Percentiles rank a stretch among this genome's conserved stretches.
phyloP scores from a whole-genome alignment of 2,888 invertebrate species.

The Gandaritis pyraliata region DNA sequence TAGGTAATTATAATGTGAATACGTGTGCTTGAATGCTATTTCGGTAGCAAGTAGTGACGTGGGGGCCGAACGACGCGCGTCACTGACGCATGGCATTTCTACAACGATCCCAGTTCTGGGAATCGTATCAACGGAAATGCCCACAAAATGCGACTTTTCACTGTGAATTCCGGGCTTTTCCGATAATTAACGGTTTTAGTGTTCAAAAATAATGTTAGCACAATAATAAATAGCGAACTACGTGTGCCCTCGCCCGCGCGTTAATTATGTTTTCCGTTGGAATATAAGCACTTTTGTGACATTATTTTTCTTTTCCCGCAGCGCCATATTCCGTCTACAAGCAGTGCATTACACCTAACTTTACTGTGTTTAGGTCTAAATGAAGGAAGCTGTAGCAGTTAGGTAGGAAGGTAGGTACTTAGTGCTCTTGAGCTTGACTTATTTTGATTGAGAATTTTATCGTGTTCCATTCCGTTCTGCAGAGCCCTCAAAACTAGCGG shows the following conservation, averaged over 20 bases:
- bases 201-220: neutral
- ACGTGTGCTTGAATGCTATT: conserved; percentile 28
- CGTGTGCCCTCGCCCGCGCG: too few species aligned
- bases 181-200: neutral
- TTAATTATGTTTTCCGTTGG: too few species aligned
- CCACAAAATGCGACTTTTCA: conserved; percentile 13
- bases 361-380: too few species aligned
- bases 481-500: conserved; percentile 15
- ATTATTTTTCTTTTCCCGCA: too few species aligned
- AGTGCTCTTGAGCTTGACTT: too few species aligned
- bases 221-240: too few species aligned
- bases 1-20: conserved; percentile 34
- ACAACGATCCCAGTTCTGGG: conserved; percentile 10
- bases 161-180: neutral
- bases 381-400: too few species aligned
- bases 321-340: too few species aligned
- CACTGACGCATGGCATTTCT: conserved; percentile 21
- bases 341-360: too few species aligned
- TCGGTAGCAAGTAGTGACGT: conserved; percentile 23
- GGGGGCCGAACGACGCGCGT: conserved; percentile 5
- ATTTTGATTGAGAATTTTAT: neutral
- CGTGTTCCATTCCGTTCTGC: neutral
- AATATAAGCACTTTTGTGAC: too few species aligned
- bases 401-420: too few species aligned
- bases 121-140: conserved; percentile 13